A percentile compares a stretch with the other conserved stretches of the same genome.
Evolutionary conservation across 2,797 vertebrate genomes (phyloP).

Genomic region (Parotocinclus haroldoi): DNA sequence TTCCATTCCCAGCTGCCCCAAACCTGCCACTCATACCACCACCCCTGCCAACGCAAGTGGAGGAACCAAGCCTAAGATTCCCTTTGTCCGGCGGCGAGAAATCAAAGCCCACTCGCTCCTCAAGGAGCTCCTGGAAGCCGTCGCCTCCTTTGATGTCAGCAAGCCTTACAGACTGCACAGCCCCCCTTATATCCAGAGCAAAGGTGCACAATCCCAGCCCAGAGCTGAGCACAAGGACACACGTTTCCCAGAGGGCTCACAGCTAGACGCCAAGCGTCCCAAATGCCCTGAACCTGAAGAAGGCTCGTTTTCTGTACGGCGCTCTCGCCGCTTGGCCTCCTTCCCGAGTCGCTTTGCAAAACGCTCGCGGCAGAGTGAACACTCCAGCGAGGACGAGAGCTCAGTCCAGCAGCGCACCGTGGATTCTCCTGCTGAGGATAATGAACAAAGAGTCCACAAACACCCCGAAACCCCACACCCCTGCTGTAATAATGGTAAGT

Average conservation of each 20-base stretch:
- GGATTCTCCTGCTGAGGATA: constrained; percentile 43
- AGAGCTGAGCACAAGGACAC: constrained; percentile 61
- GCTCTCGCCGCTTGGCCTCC: constrained; percentile 89
- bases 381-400: constrained; percentile 39
- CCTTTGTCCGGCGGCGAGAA: constrained; percentile 65
- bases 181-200: constrained; percentile 76
- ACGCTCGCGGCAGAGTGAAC: constrained; percentile 54
- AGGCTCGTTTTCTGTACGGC: constrained; percentile 77
- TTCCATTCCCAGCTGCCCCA: constrained; percentile 53
- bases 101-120: constrained; percentile 82
- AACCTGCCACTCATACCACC: constrained; percentile 23
- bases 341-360: constrained; percentile 81
- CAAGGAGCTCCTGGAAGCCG: constrained; percentile 86
- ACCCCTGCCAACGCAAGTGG: constrained; percentile 24
- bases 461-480: constrained; percentile 36
- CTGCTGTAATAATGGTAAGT: constrained; percentile 65
- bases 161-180: constrained; percentile 92
- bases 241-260: constrained; percentile 28
- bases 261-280: constrained; percentile 35
- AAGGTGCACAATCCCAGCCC: constrained; percentile 31
- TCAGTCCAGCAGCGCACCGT: constrained; percentile 49
- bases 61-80: constrained; percentile 33
- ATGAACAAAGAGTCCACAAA: constrained; percentile 31
- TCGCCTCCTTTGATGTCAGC: constrained; percentile 86
- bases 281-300: constrained; percentile 54